These are phyloP conservation scores for Malthinus flaveolus DNA, from an alignment of 2,888 invertebrate species.

Conservation along the genomic window DNA sequence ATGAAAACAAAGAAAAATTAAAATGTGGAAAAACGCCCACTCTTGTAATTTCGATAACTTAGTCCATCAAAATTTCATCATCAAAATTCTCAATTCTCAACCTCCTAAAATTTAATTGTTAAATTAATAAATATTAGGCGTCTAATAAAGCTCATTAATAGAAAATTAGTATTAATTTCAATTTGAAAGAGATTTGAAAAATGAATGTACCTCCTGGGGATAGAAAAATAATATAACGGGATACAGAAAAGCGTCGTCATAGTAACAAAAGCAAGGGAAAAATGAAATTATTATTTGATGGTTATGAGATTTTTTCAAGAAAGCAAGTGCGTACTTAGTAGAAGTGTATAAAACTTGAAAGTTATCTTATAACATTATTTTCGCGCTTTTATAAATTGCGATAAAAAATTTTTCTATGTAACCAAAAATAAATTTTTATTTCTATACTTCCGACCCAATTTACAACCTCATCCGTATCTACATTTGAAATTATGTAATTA, in stretches of 20 bases:
- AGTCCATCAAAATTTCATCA: too few species aligned
- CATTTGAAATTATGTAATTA: background rate
- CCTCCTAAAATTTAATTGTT: too few species aligned
- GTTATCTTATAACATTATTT: background rate
- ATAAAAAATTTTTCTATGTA: background rate
- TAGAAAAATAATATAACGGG: constrained; percentile 6
- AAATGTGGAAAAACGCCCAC: too few species aligned
- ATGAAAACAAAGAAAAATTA: too few species aligned
- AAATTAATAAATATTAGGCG: too few species aligned
- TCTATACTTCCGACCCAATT: constrained; percentile 12
- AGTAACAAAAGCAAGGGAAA: constrained; percentile 40
- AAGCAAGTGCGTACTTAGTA: constrained; percentile 23
- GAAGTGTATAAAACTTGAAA: constrained; percentile 17
- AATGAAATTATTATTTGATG: constrained; percentile 53
- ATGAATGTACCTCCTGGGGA: constrained; percentile 6
- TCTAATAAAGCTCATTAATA: background rate
- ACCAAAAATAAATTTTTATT: constrained; percentile 13
- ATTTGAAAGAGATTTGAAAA: background rate
- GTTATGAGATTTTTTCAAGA: constrained; percentile 49
- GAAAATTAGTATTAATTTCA: constrained; percentile 4
- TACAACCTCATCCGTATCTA: background rate
- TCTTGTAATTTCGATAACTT: too few species aligned
- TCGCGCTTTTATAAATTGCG: background rate
- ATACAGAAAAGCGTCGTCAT: constrained; percentile 24
- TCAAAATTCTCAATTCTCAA: too few species aligned